These are phyloP conservation scores for Drymodes brunneopygia DNA, from an alignment of 2,113 vertebrate species.

Conservation along the genomic window DNA sequence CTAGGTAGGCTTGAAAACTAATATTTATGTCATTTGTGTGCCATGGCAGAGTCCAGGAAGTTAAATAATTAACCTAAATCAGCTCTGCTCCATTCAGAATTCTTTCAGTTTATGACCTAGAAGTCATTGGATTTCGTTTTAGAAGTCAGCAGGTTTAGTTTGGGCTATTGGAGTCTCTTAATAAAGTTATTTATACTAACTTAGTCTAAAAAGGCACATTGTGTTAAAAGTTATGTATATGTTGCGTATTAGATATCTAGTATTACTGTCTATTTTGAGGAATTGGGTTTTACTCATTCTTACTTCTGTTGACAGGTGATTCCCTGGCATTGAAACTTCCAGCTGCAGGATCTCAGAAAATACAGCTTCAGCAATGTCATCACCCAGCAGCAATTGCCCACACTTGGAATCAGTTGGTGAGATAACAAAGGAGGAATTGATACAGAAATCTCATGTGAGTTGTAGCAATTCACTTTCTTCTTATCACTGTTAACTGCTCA, in stretches of 20 bases:
- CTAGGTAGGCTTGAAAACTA: not conserved
- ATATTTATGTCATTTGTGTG: not conserved
- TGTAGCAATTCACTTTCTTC: not conserved
- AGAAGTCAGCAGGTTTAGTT: not conserved
- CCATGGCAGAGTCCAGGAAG: not conserved
- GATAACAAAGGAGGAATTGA: conserved; percentile 96
- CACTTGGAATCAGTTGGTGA: conserved; percentile 97
- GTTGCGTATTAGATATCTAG: not conserved
- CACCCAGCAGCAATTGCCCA: conserved; percentile 81
- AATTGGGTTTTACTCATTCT: not conserved
- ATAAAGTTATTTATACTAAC: not conserved
- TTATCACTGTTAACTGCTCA: not conserved
- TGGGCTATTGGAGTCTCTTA: not conserved
- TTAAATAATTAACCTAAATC: not conserved
- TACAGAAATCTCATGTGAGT: conserved; percentile 97
- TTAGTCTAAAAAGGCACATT: not conserved
- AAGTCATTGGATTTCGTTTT: not conserved
- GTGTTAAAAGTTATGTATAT: not conserved
- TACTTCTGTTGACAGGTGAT: not conserved
- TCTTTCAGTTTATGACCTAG: not conserved
- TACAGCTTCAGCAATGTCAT: conserved; percentile 74
- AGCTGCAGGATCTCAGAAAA: not conserved
- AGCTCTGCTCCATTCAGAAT: not conserved
- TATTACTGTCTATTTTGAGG: not conserved
- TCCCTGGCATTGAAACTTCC: conserved; percentile 13